Conservation (phyloP, 2,888 invertebrate species). For the Tortrix viridana region DNA sequence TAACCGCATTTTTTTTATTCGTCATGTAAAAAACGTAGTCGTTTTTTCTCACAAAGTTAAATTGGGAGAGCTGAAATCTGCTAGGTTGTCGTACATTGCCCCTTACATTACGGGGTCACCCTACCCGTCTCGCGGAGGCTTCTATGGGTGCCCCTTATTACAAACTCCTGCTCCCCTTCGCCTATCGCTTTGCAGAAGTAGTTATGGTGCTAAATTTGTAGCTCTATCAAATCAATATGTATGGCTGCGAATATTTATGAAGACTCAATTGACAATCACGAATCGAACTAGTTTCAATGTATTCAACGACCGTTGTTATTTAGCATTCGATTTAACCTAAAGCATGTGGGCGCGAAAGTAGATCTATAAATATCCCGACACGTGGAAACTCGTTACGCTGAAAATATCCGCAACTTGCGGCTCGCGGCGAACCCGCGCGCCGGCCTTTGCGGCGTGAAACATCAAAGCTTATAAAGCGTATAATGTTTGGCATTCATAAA, state of each 20-base stretch:
- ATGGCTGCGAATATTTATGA: not conserved
- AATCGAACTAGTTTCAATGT: not conserved
- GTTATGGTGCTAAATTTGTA: too few species aligned
- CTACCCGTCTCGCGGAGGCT: too few species aligned
- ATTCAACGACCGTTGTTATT: slow-evolving; percentile 3
- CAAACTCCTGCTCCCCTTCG: too few species aligned
- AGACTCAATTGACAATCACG: not conserved
- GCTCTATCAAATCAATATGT: too few species aligned
- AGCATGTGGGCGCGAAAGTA: slow-evolving; percentile 32
- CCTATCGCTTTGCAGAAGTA: too few species aligned
- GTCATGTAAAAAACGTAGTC: too few species aligned
- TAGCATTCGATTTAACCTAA: slow-evolving; percentile 36
- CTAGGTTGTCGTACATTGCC: too few species aligned
- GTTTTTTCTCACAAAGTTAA: too few species aligned
- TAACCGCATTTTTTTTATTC: too few species aligned
- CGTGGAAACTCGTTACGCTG: slow-evolving; percentile 50
- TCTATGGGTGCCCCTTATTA: too few species aligned
- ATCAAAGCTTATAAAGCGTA: slow-evolving; percentile 53
- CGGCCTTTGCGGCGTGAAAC: slow-evolving; percentile 48
- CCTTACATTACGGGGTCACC: too few species aligned
- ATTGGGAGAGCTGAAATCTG: too few species aligned
- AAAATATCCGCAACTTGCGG: slow-evolving; percentile 48
- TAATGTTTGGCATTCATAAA: slow-evolving; percentile 64
- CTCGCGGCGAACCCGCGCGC: slow-evolving; percentile 10
- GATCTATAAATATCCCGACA: slow-evolving; percentile 53